Percentiles rank a stretch among this genome's conserved stretches.
phyloP scores from a whole-genome alignment of 30 jellyfish, hydroid and myxozoan species.

The Pseudorhiza aurosa region DNA sequence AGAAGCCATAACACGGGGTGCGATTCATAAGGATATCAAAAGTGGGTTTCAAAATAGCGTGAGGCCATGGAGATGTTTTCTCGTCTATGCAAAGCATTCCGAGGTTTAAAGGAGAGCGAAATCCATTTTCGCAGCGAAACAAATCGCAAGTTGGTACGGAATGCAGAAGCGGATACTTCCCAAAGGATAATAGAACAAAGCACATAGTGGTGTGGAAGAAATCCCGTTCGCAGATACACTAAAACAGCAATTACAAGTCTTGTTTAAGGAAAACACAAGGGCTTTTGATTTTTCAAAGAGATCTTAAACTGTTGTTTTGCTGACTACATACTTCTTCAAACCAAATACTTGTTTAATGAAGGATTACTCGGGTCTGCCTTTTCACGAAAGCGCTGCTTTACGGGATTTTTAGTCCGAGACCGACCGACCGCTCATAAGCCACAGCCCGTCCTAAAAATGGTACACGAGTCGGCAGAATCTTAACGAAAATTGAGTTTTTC shows the following conservation, averaged over 20 bases:
- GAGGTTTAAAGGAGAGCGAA: not conserved
- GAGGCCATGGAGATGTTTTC: not conserved
- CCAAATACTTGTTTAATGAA: not conserved
- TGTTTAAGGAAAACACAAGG: not conserved
- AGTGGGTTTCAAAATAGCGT: not conserved
- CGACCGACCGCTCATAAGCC: constrained; percentile 12
- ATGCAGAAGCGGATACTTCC: constrained; percentile 10
- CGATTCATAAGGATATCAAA: not conserved
- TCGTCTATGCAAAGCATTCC: not conserved
- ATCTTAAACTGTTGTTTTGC: not conserved
- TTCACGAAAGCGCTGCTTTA: not conserved
- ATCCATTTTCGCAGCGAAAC: not conserved
- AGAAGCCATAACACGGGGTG: constrained; percentile 28
- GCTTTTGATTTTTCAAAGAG: not conserved
- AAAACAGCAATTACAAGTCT: not conserved
- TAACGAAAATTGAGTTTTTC: too few relatives aligned
- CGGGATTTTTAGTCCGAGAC: not conserved
- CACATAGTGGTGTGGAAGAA: not conserved
- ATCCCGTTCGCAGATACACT: not conserved
- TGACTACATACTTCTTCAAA: not conserved
- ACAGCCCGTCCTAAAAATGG: too few relatives aligned
- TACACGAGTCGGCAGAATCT: too few relatives aligned
- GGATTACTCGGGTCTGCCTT: not conserved
- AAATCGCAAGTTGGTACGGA: constrained; percentile 1
- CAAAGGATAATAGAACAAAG: not conserved